These are phyloP conservation scores for Rhabdomys dilectus DNA, from an alignment of 2,113 vertebrate species.

Conservation along the genomic window DNA sequence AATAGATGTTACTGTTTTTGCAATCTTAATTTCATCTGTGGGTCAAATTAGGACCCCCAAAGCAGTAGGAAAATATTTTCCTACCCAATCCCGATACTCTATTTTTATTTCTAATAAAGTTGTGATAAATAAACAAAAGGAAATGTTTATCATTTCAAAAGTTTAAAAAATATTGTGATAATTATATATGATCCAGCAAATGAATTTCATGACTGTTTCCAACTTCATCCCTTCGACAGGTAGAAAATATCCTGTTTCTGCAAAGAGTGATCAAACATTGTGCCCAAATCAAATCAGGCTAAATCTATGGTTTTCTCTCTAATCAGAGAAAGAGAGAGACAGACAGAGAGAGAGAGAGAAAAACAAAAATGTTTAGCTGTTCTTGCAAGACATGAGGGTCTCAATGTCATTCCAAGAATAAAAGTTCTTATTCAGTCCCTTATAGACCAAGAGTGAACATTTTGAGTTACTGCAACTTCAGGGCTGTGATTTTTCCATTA, in stretches of 20 bases:
- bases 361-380: conserved; percentile 48
- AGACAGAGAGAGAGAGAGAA: conserved; percentile 28
- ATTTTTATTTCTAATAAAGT: conserved; percentile 43
- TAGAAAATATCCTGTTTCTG: conserved; percentile 29
- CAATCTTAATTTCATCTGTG: conserved; percentile 59
- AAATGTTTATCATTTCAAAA: conserved; percentile 56
- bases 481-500: conserved; percentile 77
- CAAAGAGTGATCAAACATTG: background rate
- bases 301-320: conserved; percentile 47
- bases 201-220: conserved; percentile 60
- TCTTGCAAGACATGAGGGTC: conserved; percentile 23
- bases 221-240: conserved; percentile 36
- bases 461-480: conserved; percentile 75
- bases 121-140: conserved; percentile 50
- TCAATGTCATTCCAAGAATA: conserved; percentile 48
- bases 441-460: conserved; percentile 50
- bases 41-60: conserved; percentile 43
- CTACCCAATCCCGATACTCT: background rate
- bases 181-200: conserved; percentile 65
- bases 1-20: conserved; percentile 61
- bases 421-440: conserved; percentile 59
- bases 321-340: conserved; percentile 51
- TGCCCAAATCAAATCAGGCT: conserved; percentile 50
- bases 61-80: conserved; percentile 67
- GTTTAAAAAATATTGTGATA: conserved; percentile 38